These are phyloP conservation scores for Oenanthe melanoleuca DNA, from an alignment of 2,113 vertebrate genomes.

Conservation along the genomic window DNA sequence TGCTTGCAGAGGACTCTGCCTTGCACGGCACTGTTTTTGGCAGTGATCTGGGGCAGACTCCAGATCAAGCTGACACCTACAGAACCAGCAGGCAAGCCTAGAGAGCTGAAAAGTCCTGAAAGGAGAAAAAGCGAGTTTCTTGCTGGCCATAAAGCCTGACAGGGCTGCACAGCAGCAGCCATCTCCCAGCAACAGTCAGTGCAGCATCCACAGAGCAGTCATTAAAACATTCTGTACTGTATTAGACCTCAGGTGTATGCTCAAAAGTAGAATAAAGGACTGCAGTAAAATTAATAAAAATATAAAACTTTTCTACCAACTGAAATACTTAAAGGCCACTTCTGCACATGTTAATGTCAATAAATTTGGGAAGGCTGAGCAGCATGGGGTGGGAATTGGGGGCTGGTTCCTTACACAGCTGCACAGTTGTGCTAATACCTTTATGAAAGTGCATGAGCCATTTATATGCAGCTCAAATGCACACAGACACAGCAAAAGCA, in stretches of 20 bases:
- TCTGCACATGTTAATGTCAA: not conserved
- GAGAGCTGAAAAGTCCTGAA: not conserved
- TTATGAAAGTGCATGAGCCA: not conserved
- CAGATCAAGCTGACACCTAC: not conserved
- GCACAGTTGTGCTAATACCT: not conserved
- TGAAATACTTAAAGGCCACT: not conserved
- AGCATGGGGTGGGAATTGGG: not conserved
- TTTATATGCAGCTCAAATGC: constrained; percentile 7
- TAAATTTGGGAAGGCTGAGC: not conserved
- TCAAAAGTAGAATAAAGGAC: not conserved
- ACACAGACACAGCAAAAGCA: not conserved
- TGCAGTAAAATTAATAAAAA: not conserved
- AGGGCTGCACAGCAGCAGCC: not conserved
- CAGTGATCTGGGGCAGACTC: not conserved
- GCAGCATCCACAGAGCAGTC: not conserved
- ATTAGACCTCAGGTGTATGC: not conserved
- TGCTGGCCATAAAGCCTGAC: not conserved
- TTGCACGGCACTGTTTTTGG: not conserved
- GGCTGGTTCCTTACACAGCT: not conserved
- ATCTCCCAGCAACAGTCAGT: not conserved
- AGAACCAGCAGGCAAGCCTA: not conserved
- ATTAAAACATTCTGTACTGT: not conserved
- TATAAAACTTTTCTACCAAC: not conserved
- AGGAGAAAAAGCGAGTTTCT: not conserved
- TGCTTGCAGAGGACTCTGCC: not conserved